Percentiles rank a stretch among this genome's conserved stretches.
These are phyloP conservation scores for Coptotermes formosanus DNA, from an alignment of 1,140 invertebrate genomes.

Conservation along the genomic window DNA sequence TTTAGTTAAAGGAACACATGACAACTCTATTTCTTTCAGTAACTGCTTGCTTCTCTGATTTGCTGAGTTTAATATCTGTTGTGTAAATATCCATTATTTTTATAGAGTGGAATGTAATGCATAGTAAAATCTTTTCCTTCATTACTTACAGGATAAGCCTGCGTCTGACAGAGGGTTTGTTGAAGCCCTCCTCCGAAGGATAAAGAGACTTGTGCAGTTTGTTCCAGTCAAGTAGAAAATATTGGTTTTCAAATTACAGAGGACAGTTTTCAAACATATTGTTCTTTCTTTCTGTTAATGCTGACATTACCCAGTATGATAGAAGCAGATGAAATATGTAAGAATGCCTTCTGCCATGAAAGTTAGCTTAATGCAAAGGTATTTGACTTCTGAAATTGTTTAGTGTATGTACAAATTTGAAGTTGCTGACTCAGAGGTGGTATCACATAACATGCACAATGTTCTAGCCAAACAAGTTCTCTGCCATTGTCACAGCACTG, in stretches of 20 bases:
- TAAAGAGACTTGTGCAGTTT: constrained; percentile 76
- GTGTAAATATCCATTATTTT: background rate
- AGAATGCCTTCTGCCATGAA: background rate
- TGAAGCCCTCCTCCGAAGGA: constrained; percentile 70
- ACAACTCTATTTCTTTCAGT: no score
- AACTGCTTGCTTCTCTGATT: background rate
- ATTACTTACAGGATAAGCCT: constrained; percentile 54
- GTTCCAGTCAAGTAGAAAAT: constrained; percentile 56
- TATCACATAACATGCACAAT: no score
- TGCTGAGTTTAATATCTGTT: background rate
- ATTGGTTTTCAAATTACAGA: background rate
- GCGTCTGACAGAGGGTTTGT: constrained; percentile 65
- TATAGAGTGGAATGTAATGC: background rate
- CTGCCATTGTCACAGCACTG: no score
- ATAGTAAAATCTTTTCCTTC: background rate
- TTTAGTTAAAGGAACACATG: no score
- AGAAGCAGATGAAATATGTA: background rate
- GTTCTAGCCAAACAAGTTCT: no score
- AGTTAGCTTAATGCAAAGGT: background rate
- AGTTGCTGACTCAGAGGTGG: background rate
- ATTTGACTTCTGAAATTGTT: background rate
- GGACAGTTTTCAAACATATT: background rate
- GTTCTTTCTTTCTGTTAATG: background rate
- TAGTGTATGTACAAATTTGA: background rate
- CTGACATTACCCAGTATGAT: background rate